phyloP scores from a whole-genome alignment of 2,797 vertebrate genomes.

The Gobio occitaniae region DNA sequence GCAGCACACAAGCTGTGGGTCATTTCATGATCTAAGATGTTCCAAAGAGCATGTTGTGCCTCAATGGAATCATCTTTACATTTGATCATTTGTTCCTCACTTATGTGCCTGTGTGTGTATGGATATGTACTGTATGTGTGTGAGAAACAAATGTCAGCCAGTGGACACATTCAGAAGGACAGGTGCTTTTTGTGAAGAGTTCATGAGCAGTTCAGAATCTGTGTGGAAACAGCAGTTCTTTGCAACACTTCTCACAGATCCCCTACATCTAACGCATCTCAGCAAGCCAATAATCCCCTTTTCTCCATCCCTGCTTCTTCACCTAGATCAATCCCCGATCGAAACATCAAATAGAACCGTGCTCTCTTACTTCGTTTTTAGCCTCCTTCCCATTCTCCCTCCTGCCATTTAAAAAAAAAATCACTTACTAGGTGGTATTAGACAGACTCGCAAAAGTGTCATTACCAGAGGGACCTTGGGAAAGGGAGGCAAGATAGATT shows the following conservation, averaged over 20 bases:
- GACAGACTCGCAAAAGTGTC: constrained; percentile 84
- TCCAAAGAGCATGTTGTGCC: background rate
- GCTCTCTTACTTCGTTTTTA: constrained; percentile 81
- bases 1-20: background rate
- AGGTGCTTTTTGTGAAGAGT: constrained; percentile 90
- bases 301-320: constrained; percentile 95
- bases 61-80: background rate
- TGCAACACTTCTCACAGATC: constrained; percentile 99
- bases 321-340: constrained; percentile 98
- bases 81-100: background rate
- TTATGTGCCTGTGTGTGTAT: background rate
- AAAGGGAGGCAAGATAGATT: constrained; percentile 75
- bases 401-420: constrained; percentile 76
- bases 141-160: constrained; percentile 77
- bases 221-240: constrained; percentile 92
- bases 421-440: constrained; percentile 92
- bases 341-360: constrained; percentile 97
- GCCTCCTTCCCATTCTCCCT: constrained; percentile 58
- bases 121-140: constrained; percentile 50
- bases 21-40: background rate
- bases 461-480: constrained; percentile 81
- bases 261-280: constrained; percentile 98
- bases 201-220: constrained; percentile 93
- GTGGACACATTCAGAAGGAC: constrained; percentile 88
- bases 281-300: constrained; percentile 99